Evolutionary conservation across 2,888 invertebrate genomes (phyloP).

Genomic region (Bombylius major): DNA sequence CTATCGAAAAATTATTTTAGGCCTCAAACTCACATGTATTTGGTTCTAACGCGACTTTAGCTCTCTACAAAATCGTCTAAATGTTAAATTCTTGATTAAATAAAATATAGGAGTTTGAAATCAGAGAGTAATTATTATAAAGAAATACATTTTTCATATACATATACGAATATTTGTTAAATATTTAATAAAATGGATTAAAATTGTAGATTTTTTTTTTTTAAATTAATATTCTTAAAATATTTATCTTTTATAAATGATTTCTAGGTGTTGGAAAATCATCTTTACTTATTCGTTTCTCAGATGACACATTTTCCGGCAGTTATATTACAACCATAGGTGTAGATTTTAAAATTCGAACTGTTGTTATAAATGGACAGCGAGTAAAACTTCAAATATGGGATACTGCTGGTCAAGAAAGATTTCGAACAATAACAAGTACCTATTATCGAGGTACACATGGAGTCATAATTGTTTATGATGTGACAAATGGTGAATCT

Average conservation of each 20-base stretch:
- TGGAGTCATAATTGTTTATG: constrained; percentile 98
- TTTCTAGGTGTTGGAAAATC: constrained; percentile 94
- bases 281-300: constrained; percentile 88
- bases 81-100: too few relatives aligned
- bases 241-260: constrained; percentile 2
- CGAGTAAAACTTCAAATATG: constrained; percentile 93
- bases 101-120: too few relatives aligned
- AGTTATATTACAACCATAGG: constrained; percentile 98
- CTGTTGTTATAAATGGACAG: constrained; percentile 81
- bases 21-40: too few relatives aligned
- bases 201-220: too few relatives aligned
- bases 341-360: constrained; percentile 98
- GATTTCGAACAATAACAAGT: constrained; percentile 96
- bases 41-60: too few relatives aligned
- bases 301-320: constrained; percentile 97
- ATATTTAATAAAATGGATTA: too few relatives aligned
- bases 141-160: too few relatives aligned
- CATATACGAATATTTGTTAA: too few relatives aligned
- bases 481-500: constrained; percentile 96
- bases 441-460: constrained; percentile 99
- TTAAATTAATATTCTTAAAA: too few relatives aligned
- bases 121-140: too few relatives aligned
- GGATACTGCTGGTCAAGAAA: constrained; percentile 96
- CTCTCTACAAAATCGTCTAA: too few relatives aligned
- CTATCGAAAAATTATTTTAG: too few relatives aligned